These are phyloP conservation scores for Eutrigla gurnardus DNA, from an alignment of 2,797 vertebrate genomes.

Conservation along the genomic window DNA sequence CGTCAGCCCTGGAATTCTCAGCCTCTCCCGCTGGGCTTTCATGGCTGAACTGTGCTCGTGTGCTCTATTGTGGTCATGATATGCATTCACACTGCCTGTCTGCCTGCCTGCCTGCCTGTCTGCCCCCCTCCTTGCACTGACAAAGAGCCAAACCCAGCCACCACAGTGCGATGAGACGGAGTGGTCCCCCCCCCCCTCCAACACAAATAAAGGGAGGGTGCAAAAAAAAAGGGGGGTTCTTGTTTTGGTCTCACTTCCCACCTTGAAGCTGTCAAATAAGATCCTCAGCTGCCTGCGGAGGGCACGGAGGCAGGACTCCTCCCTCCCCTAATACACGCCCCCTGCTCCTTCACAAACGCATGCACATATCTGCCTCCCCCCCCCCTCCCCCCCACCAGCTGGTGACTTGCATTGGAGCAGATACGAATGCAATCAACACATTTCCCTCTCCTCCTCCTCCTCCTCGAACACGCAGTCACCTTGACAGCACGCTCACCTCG, in stretches of 20 bases:
- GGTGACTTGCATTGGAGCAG: slow-evolving; percentile 70
- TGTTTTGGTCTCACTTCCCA: slow-evolving; percentile 90
- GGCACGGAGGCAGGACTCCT: slow-evolving; percentile 83
- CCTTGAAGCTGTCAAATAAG: slow-evolving; percentile 87
- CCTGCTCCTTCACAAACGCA: slow-evolving; percentile 59
- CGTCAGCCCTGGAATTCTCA: slow-evolving; percentile 99
- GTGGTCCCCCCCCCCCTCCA: slow-evolving; percentile 58
- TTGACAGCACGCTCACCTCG: slow-evolving; percentile 44
- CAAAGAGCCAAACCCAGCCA: slow-evolving; percentile 91
- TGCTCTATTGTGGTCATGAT: slow-evolving; percentile 96
- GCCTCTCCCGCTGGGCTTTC: slow-evolving; percentile 99
- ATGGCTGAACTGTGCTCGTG: slow-evolving; percentile 91
- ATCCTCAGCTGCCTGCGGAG: slow-evolving; percentile 82
- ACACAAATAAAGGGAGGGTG: slow-evolving; percentile 53
- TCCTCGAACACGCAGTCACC: slow-evolving; percentile 56
- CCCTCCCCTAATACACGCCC: slow-evolving; percentile 78
- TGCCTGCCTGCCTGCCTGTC: slow-evolving; percentile 61
- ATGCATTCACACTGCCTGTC: slow-evolving; percentile 86
- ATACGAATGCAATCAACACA: slow-evolving; percentile 57
- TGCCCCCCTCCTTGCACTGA: slow-evolving; percentile 84
- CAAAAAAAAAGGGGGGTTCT: slow-evolving; percentile 37
- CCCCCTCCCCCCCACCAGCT: slow-evolving; percentile 64
- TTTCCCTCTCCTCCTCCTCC: slow-evolving; percentile 20
- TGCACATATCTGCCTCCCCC: slow-evolving; percentile 49
- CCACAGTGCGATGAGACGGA: slow-evolving; percentile 87